Conservation (phyloP, 2,888 invertebrate species). For the Rhamphomyia laevipes region DNA sequence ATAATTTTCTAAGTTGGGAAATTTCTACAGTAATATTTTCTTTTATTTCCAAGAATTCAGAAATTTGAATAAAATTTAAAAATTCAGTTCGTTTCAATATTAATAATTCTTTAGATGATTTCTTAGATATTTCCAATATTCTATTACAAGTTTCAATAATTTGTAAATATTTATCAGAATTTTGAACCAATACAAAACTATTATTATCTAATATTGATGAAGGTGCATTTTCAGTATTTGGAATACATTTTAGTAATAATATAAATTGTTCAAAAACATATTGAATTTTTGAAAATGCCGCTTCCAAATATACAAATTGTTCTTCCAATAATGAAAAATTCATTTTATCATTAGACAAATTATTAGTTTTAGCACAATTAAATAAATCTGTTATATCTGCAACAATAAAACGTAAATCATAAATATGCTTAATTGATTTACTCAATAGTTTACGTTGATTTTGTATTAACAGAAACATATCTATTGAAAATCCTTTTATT, state of each 20-base stretch:
- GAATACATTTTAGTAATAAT: conserved; percentile 52
- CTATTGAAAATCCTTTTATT: conserved; percentile 72
- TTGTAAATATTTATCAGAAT: conserved; percentile 12
- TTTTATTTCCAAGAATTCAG: conserved; percentile 3
- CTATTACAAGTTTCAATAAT: conserved; percentile 17
- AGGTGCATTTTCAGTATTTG: conserved; percentile 32
- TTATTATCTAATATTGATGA: conserved; percentile 17
- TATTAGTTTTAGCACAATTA: conserved; percentile 17
- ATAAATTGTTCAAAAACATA: conserved; percentile 53
- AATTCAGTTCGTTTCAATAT: conserved; percentile 24
- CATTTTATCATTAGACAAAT: conserved; percentile 9
- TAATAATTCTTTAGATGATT: conserved; percentile 21
- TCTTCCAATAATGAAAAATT: conserved; percentile 22
- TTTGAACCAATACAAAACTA: conserved; percentile 14
- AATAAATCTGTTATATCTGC: conserved; percentile 28
- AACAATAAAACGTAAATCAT: conserved; percentile 43
- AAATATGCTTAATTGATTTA: conserved; percentile 44
- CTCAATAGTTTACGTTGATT: conserved; percentile 52
- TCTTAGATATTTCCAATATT: conserved; percentile 19
- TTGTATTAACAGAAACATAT: conserved; percentile 57
- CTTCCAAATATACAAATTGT: conserved; percentile 19
- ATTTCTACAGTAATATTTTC: conserved; percentile 4
- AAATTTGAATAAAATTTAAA: conserved; percentile 21
- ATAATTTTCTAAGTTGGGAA: not conserved
- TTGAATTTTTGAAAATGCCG: conserved; percentile 23